phyloP scores from a whole-genome alignment of 2,888 invertebrate genomes.

The Antitype chi region DNA sequence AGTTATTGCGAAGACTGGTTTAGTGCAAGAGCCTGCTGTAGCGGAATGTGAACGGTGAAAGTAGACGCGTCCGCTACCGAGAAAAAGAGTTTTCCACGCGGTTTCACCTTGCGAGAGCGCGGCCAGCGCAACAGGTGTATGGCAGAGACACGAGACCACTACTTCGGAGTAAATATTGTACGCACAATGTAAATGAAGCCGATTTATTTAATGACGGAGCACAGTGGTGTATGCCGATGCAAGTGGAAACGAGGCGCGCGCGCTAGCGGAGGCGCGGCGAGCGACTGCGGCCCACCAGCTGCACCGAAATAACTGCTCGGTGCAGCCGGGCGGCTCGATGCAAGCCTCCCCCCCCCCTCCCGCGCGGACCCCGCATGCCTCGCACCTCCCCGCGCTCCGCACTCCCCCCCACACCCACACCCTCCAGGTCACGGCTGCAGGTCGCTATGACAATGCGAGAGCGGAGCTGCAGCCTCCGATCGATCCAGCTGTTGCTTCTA shows the following conservation, averaged over 20 bases:
- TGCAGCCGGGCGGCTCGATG: slow-evolving; percentile 89
- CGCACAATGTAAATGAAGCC: slow-evolving; percentile 62
- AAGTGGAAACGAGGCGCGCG: slow-evolving; percentile 79
- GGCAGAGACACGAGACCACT: slow-evolving; percentile 65
- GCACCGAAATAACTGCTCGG: slow-evolving; percentile 90
- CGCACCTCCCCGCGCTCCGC: slow-evolving; percentile 44
- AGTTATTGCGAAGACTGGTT: slow-evolving; percentile 78
- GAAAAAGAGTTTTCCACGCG: slow-evolving; percentile 89
- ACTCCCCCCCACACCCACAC: slow-evolving; percentile 58
- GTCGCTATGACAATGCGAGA: slow-evolving; percentile 78
- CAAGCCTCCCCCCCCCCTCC: slow-evolving; percentile 74
- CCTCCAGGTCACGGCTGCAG: slow-evolving; percentile 88
- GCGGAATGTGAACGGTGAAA: slow-evolving; percentile 89
- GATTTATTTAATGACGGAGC: slow-evolving; percentile 68
- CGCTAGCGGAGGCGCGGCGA: slow-evolving; percentile 83
- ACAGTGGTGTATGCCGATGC: slow-evolving; percentile 75
- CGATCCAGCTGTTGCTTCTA: slow-evolving; percentile 88
- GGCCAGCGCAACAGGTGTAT: slow-evolving; percentile 81
- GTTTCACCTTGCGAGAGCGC: slow-evolving; percentile 87
- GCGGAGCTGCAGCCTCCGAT: slow-evolving; percentile 78
- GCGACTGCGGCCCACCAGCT: slow-evolving; percentile 84
- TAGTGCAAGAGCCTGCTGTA: slow-evolving; percentile 75
- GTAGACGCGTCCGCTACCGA: slow-evolving; percentile 87
- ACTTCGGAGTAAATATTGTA: slow-evolving; percentile 56
- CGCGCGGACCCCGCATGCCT: slow-evolving; percentile 51